Percentiles rank a stretch among this genome's conserved stretches.
Evolutionary conservation across 37 sponge, comb jelly and placozoan species (phyloP).

Genomic region (Cladorhizidae sp.): DNA sequence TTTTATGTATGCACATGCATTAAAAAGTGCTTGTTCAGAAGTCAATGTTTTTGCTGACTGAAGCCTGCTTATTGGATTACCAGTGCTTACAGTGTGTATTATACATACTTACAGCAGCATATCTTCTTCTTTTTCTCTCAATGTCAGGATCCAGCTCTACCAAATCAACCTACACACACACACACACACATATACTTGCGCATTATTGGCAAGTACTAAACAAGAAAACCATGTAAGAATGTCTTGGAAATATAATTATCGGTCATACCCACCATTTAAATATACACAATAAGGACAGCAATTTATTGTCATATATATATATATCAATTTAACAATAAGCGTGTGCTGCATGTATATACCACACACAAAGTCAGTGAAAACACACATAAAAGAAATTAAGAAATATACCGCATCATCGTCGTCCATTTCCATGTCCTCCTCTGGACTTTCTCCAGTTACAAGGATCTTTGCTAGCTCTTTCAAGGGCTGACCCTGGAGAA

Average conservation of each 20-base stretch:
- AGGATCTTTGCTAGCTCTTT: conserved; percentile 68
- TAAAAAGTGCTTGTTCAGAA: background rate
- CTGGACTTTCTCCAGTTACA: conserved; percentile 33
- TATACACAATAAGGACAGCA: too few relatives aligned
- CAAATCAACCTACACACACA: conserved; percentile 35
- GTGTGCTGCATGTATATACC: too few relatives aligned
- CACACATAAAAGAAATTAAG: background rate
- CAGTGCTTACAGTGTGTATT: background rate
- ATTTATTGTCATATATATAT: too few relatives aligned
- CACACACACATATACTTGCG: background rate
- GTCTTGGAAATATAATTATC: too few relatives aligned
- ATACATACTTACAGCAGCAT: conserved; percentile 35
- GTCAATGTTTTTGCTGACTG: background rate
- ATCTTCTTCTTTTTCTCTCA: conserved; percentile 46
- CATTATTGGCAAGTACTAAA: too few relatives aligned
- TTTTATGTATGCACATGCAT: background rate
- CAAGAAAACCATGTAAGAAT: too few relatives aligned
- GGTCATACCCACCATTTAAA: too few relatives aligned
- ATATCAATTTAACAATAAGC: too few relatives aligned
- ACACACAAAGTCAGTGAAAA: background rate
- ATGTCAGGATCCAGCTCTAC: conserved; percentile 59
- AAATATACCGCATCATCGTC: conserved; percentile 28
- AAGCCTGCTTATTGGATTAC: background rate
- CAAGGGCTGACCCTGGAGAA: conserved; percentile 49
- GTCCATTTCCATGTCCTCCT: conserved; percentile 41